Percentiles rank a stretch among this genome's conserved stretches.
Conservation (phyloP, 2,888 invertebrate genomes). For the Phania funesta region DNA sequence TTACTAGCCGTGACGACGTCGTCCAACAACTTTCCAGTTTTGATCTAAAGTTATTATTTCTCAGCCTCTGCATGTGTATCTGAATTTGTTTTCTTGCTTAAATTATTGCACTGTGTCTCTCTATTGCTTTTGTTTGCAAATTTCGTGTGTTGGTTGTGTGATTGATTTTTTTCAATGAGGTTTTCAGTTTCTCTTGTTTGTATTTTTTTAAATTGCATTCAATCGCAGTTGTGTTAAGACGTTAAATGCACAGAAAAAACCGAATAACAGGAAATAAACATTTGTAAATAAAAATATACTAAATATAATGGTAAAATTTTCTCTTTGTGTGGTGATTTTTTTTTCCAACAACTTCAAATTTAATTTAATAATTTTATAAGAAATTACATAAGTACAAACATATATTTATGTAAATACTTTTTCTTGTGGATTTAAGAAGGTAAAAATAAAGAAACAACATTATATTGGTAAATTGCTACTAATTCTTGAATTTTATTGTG, state of each 20-base stretch:
- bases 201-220: conserved; percentile 49
- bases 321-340: not conserved
- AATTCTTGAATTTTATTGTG: too few relatives aligned
- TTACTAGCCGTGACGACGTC: conserved; percentile 31
- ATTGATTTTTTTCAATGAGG: conserved; percentile 2
- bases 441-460: too few relatives aligned
- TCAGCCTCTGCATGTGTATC: not conserved
- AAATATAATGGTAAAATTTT: not conserved
- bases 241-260: conserved; percentile 34
- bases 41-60: conserved; percentile 50
- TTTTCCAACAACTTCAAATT: not conserved
- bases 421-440: not conserved
- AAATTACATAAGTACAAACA: not conserved
- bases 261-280: conserved; percentile 9
- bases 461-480: too few relatives aligned
- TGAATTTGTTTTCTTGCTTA: not conserved
- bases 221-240: conserved; percentile 65
- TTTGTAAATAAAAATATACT: not conserved
- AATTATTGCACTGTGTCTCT: conserved; percentile 7
- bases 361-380: not conserved
- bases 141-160: not conserved
- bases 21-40: conserved; percentile 61
- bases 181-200: conserved; percentile 60
- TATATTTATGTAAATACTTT: not conserved
- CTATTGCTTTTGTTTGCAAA: conserved; percentile 9